These are phyloP conservation scores for Leptogaster cylindrica DNA, from an alignment of 2,888 invertebrate genomes.

Conservation along the genomic window DNA sequence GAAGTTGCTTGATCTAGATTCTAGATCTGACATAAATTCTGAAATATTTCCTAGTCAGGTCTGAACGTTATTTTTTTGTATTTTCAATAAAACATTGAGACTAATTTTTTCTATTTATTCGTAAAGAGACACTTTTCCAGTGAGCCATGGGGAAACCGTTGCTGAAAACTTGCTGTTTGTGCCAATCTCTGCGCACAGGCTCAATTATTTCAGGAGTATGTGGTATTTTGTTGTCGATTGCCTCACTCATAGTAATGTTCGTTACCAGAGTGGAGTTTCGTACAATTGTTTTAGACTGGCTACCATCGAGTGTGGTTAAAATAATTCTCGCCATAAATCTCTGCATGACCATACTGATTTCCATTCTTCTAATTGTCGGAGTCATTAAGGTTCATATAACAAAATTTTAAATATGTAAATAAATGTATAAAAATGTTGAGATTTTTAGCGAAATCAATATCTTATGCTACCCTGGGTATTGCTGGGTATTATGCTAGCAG, in stretches of 20 bases:
- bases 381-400: constrained; percentile 71
- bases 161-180: constrained; percentile 73
- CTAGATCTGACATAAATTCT: no score
- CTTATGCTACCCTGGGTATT: constrained; percentile 86
- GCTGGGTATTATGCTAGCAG: constrained; percentile 78
- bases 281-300: constrained; percentile 77
- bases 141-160: constrained; percentile 62
- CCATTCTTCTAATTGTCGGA: constrained; percentile 76
- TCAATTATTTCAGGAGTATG: constrained; percentile 74
- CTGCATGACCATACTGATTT: constrained; percentile 82
- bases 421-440: not conserved
- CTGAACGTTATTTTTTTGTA: no score
- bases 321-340: constrained; percentile 81
- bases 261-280: constrained; percentile 67
- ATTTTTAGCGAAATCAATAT: constrained; percentile 75
- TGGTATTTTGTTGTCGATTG: constrained; percentile 77
- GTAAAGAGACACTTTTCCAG: not conserved
- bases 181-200: constrained; percentile 75
- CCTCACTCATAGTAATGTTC: constrained; percentile 74
- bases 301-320: constrained; percentile 73
- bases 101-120: not conserved
- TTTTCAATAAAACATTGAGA: not conserved
- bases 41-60: no score
- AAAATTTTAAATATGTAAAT: constrained; percentile 15
- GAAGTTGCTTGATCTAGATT: no score